These are phyloP conservation scores for Petrocephalus sullivani DNA, from an alignment of 2,797 vertebrate species.

Conservation along the genomic window DNA sequence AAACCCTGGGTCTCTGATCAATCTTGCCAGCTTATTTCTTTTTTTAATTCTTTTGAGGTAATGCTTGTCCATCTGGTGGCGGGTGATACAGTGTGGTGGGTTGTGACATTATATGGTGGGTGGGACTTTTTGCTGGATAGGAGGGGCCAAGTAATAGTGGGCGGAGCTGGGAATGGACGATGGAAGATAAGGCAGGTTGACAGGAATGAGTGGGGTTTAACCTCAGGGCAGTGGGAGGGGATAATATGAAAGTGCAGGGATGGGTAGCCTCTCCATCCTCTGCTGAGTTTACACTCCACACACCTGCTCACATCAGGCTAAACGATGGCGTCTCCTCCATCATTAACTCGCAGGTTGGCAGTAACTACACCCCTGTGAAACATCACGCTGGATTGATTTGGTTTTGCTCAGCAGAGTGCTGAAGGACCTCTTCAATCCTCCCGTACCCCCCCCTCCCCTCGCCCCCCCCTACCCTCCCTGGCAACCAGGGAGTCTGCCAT, in stretches of 20 bases:
- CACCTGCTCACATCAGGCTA: conserved; percentile 14
- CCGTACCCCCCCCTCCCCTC: neutral
- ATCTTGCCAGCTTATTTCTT: neutral
- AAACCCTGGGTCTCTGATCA: neutral
- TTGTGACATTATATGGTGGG: neutral
- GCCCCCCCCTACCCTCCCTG: neutral
- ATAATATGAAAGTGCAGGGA: neutral
- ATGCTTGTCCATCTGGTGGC: neutral
- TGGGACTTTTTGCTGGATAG: neutral
- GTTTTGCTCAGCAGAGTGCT: neutral
- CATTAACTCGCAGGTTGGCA: neutral
- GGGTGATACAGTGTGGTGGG: neutral
- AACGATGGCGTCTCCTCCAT: neutral
- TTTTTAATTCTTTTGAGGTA: neutral
- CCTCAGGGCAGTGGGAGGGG: neutral
- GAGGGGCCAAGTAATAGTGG: neutral
- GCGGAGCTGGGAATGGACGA: neutral
- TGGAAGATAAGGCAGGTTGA: neutral
- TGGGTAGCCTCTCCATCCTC: neutral
- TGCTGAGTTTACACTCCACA: neutral
- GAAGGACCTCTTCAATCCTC: neutral
- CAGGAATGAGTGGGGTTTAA: neutral
- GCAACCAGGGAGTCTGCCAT: neutral
- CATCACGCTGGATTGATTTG: neutral
- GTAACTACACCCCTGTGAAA: conserved; percentile 1